Evolutionary conservation across 2,797 vertebrate species (phyloP), one percentile per base, ranked within the genome.

Genomic region (Urophycis tenuis): DNA sequence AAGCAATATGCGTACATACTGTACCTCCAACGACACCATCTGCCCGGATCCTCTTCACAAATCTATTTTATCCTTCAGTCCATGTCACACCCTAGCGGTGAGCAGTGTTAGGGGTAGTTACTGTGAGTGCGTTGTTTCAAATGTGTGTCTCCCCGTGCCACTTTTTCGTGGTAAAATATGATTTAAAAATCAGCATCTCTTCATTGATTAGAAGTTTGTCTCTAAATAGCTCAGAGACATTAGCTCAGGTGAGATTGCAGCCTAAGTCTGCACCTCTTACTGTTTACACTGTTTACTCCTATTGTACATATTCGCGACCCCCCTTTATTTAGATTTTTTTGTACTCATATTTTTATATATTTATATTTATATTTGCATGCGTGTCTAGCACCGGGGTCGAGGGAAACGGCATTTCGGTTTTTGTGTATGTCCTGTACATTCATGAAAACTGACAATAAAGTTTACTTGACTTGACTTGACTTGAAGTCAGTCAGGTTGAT

Each of bases 1-100:
- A 8, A 4, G 39, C 75, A 75, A 29, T 60, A 29, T 39, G 25
- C 34, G 33, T 71, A 25, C 80, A 0, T 71, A n/a, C n/a, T n/a
- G n/a, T n/a, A 72, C 74, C 60, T 74, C 14, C 32, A 17, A 22
- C 41, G 29, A 22, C 76, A 15, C 35, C 25, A 12, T 80, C 41
- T 45, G 69, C 75, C 75, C 39, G 73, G 45, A 77, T 82, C 53
- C 32, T 67, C 75, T 45, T 45, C 2, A 30, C 5, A 53, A 34
- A 74, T 77, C 1, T 36, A 12, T 22, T 36, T n/a, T 25, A n/a
- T 35, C 10, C 32, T 39, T 39, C 71, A 19, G 32, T 72, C 34
- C 34, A 12, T 36, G 36, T 19, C 11, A 33, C 71, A 72, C 33
- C 35, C 33, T 72, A 29, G 60, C 29, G 60, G 60, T 25, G n/a